Evolutionary conservation across 2,888 invertebrate species (phyloP).

Genomic region (Ophion ventricosus): DNA sequence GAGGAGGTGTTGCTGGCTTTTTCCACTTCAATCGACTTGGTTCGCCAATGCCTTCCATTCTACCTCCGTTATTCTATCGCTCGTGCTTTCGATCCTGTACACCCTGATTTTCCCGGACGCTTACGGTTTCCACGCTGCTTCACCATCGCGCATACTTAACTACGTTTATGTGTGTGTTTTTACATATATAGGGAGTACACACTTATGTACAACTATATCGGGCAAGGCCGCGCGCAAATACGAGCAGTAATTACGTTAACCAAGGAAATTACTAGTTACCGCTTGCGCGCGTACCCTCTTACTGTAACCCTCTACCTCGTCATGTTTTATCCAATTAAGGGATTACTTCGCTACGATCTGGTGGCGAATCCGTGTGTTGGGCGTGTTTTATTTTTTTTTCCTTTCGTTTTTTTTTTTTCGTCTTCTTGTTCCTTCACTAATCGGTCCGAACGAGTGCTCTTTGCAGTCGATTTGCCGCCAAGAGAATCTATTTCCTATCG

Average conservation of each 20-base stretch:
- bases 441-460: slow-evolving; percentile 32
- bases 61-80: slow-evolving; percentile 52
- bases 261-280: slow-evolving; percentile 77
- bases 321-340: slow-evolving; percentile 76
- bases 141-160: slow-evolving; percentile 31
- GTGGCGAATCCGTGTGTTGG: slow-evolving; percentile 13
- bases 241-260: slow-evolving; percentile 77
- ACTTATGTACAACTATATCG: slow-evolving; percentile 54
- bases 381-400: neutral
- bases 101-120: slow-evolving; percentile 56
- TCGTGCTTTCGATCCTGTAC: slow-evolving; percentile 46
- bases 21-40: slow-evolving; percentile 53
- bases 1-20: slow-evolving; percentile 42
- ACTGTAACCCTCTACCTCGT: slow-evolving; percentile 64
- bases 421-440: slow-evolving; percentile 27
- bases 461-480: slow-evolving; percentile 33
- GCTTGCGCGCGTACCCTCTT: slow-evolving; percentile 53
- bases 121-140: slow-evolving; percentile 50
- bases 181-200: slow-evolving; percentile 18
- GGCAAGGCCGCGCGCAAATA: slow-evolving; percentile 74
- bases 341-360: slow-evolving; percentile 70
- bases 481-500: slow-evolving; percentile 38
- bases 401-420: slow-evolving; percentile 9
- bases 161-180: slow-evolving; percentile 1
- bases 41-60: slow-evolving; percentile 46